Evolutionary conservation across 2,888 invertebrate species (phyloP).

Genomic region (Dryomyza anilis): DNA sequence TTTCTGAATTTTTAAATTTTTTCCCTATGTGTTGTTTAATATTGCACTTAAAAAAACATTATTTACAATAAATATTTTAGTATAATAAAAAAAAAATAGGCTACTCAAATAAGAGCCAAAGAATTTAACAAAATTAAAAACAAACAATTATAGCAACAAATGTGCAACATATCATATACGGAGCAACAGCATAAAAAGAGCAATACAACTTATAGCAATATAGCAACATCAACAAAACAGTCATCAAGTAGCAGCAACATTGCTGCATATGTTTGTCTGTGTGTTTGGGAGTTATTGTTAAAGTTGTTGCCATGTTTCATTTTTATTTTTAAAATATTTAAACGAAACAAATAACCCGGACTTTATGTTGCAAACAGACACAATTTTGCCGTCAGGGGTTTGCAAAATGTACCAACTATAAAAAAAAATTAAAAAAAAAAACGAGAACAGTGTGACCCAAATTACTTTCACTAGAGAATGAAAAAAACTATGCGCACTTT

Average conservation of each 20-base stretch:
- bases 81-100: not conserved
- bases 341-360: not conserved
- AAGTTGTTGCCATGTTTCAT: not conserved
- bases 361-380: slow-evolving; percentile 8
- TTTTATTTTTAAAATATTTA: too few species aligned
- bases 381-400: not conserved
- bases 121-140: not conserved
- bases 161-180: not conserved
- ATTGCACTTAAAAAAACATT: not conserved
- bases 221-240: not conserved
- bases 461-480: slow-evolving; percentile 6
- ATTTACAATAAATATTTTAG: not conserved
- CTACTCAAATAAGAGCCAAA: not conserved
- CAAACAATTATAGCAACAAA: slow-evolving; percentile 2
- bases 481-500: not conserved
- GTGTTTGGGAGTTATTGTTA: too few species aligned
- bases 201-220: not conserved
- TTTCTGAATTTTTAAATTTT: too few species aligned
- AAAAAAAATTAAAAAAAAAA: not conserved
- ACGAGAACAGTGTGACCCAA: slow-evolving; percentile 10
- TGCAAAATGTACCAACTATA: not conserved
- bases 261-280: too few species aligned
- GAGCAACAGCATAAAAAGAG: not conserved
- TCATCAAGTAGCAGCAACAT: not conserved
- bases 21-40: too few species aligned